Evolutionary conservation across 2,888 invertebrate species (phyloP).

Genomic region (Osedax frankpressi): DNA sequence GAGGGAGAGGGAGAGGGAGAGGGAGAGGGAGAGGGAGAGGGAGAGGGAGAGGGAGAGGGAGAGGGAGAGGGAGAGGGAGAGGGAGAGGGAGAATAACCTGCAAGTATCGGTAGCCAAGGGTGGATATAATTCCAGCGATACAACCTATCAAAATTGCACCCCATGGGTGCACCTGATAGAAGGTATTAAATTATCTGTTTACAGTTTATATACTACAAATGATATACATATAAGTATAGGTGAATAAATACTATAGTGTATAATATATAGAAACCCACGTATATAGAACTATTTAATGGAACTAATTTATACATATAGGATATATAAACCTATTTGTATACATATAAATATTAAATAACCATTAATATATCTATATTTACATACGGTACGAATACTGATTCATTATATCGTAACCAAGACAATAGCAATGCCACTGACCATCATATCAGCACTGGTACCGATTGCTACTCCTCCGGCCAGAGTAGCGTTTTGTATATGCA

Average conservation of each 20-base stretch:
- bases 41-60: not conserved
- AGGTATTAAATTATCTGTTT: too few relatives aligned
- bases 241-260: too few relatives aligned
- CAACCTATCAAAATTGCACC: constrained; percentile 70
- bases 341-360: not conserved
- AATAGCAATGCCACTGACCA: constrained; percentile 48
- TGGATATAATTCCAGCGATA: constrained; percentile 66
- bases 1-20: not conserved
- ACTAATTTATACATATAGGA: not conserved
- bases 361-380: not conserved
- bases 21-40: not conserved
- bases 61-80: not conserved
- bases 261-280: too few relatives aligned
- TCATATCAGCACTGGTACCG: constrained; percentile 68
- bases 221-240: too few relatives aligned
- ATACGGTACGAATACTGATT: not conserved
- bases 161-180: constrained; percentile 57
- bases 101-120: constrained; percentile 60
- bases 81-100: constrained; percentile 26
- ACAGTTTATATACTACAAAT: too few relatives aligned
- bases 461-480: constrained; percentile 84
- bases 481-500: constrained; percentile 84
- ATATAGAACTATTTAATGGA: not conserved
- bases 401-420: not conserved
- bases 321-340: not conserved